Percentiles rank a stretch among this genome's conserved stretches.
These are phyloP conservation scores for Stenurella melanura DNA, from an alignment of 2,888 invertebrate species.

Conservation along the genomic window DNA sequence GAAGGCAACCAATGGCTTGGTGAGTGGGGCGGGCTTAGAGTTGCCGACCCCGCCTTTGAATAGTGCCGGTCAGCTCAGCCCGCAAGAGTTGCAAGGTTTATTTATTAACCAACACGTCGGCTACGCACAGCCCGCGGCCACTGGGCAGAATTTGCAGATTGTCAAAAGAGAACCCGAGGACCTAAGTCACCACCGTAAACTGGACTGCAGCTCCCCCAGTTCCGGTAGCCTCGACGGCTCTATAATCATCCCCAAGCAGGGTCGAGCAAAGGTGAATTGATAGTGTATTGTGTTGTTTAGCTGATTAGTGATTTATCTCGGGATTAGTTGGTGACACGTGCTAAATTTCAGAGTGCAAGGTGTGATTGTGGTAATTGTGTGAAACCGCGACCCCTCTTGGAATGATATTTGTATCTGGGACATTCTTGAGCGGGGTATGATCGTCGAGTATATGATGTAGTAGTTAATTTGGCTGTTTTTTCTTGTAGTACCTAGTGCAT, in stretches of 20 bases:
- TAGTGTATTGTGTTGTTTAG: slow-evolving; percentile 59
- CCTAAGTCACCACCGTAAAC: slow-evolving; percentile 81
- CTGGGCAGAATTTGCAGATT: slow-evolving; percentile 78
- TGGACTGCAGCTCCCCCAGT: slow-evolving; percentile 78
- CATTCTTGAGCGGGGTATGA: slow-evolving; percentile 57
- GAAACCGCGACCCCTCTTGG: slow-evolving; percentile 49
- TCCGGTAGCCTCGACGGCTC: slow-evolving; percentile 75
- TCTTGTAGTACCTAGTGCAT: slow-evolving; percentile 50
- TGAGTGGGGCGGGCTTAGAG: slow-evolving; percentile 80
- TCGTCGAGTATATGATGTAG: slow-evolving; percentile 16
- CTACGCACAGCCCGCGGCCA: slow-evolving; percentile 73
- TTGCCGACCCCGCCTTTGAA: slow-evolving; percentile 73
- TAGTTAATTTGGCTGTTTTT: slow-evolving; percentile 6
- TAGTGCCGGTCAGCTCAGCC: slow-evolving; percentile 77
- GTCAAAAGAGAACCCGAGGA: slow-evolving; percentile 90
- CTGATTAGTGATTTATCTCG: slow-evolving; percentile 44
- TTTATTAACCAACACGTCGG: slow-evolving; percentile 79
- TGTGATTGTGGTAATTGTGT: slow-evolving; percentile 40
- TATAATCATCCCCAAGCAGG: slow-evolving; percentile 75
- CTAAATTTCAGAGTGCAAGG: slow-evolving; percentile 44
- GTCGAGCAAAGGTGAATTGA: slow-evolving; percentile 77
- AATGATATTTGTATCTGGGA: slow-evolving; percentile 60
- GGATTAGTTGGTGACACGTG: slow-evolving; percentile 49
- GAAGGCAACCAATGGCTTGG: slow-evolving; percentile 82
- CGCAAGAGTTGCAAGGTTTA: slow-evolving; percentile 76